A percentile compares a stretch with the other conserved stretches of the same genome.
These are phyloP conservation scores for Caenorhabditis tropicalis DNA, from an alignment of 1,140 invertebrate species.

Conservation along the genomic window DNA sequence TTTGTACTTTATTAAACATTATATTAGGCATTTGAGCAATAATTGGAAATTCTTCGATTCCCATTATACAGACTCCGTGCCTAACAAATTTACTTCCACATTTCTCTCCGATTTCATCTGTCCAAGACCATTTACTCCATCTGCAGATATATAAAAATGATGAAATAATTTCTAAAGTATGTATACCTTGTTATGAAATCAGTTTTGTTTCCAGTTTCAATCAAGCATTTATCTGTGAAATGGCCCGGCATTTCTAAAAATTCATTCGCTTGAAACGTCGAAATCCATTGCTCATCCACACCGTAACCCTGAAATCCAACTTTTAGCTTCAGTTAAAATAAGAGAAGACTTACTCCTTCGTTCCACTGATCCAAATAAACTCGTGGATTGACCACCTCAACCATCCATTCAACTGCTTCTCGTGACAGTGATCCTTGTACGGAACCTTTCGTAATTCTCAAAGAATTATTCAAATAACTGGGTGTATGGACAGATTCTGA, in stretches of 20 bases:
- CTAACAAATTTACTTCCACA: constrained; percentile 7
- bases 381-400: neutral
- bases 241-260: constrained; percentile 33
- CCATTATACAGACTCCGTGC: constrained; percentile 31
- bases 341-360: neutral
- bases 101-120: neutral
- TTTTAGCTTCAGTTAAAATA: neutral
- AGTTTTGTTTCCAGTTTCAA: constrained; percentile 8
- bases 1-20: constrained; percentile 35
- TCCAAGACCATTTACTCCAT: constrained; percentile 32
- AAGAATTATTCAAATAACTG: neutral
- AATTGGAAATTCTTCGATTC: constrained; percentile 8
- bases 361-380: neutral
- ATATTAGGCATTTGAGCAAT: constrained; percentile 26
- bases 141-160: neutral
- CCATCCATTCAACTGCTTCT: constrained; percentile 37
- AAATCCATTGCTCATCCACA: constrained; percentile 12
- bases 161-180: neutral
- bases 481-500: neutral
- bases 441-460: constrained; percentile 7
- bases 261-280: constrained; percentile 31
- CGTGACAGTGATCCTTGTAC: constrained; percentile 26
- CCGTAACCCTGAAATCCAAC: constrained; percentile 30
- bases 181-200: constrained; percentile 32
- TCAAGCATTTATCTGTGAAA: constrained; percentile 21